Base-by-base conservation (phyloP, 2,797 vertebrate genomes). In the Sebastes kiyomatsui region DNA sequence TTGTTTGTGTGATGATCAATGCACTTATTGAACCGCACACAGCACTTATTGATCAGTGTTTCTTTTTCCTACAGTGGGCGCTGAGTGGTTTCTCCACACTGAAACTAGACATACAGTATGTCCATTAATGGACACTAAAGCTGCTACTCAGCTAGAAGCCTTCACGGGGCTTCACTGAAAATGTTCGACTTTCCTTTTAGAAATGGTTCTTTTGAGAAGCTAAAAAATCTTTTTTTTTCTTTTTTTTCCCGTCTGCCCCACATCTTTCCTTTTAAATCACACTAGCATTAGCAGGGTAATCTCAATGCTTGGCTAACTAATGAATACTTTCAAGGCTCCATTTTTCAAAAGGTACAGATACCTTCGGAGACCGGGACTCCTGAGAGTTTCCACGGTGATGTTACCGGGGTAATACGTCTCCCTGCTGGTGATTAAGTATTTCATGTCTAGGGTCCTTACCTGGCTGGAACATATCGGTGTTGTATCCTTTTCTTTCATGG, bases 1-100 rank as follows among this genome's bases (percentile, higher is more conserved):
- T 91, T 88, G 90, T 89, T 91, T 90, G 89, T 84, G 85, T 23
- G 67, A 79, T 90, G 89, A 94, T 95, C 94, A 90, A 93, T 93
- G 89, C 75, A 27, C 84, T 77, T 79, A 92, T 93, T 75, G 88
- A 92, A 84, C 89, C 56, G 2, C 86, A 79, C 79, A 59, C 84
- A 82, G 87, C 75, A 82, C 62, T 49, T 81, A 94, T 91, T 86
- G 93, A 94, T 92, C 87, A 72, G 80, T 70, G 87, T 86, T 93
- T 83, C 83, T 92, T 91, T 90, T 89, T 91, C 81, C 79, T 90
- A 20, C 75, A 82, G 81, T 78, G 60, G 72, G 66, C 7, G 16
- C 87, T 87, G 80, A 90, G 85, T 81, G 80, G 76, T 67, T 72
- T 68, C 71, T 80, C 66, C 32, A 38, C 70, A 8, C 62, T 77